Conservation (phyloP, 1,140 invertebrate species). For the Drosophila mojavensis region DNA sequence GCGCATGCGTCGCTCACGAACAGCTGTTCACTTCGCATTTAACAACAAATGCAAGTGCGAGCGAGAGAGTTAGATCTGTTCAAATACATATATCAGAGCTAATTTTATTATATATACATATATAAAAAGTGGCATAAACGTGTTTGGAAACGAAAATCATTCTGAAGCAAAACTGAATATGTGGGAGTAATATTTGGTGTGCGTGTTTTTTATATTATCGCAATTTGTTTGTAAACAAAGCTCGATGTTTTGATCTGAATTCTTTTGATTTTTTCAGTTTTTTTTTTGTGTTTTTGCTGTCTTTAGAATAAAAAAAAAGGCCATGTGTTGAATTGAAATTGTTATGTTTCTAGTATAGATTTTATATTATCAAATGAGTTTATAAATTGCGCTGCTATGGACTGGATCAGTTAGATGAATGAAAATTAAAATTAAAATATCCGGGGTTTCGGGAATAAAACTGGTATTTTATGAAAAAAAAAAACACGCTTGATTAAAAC, state of each 20-base stretch:
- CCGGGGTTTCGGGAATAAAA: too few relatives aligned
- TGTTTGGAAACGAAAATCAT: conserved; percentile 10
- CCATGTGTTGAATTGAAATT: too few relatives aligned
- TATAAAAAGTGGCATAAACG: conserved; percentile 27
- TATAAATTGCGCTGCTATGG: too few relatives aligned
- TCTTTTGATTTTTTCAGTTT: conserved; percentile 11
- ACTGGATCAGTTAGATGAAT: too few relatives aligned
- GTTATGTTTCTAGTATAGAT: too few relatives aligned
- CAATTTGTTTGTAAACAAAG: conserved; percentile 47
- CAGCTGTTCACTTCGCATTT: conserved; percentile 51
- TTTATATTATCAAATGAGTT: too few relatives aligned
- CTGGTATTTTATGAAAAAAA: too few relatives aligned
- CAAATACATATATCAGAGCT: not conserved
- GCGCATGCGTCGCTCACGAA: conserved; percentile 52
- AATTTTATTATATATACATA: conserved; percentile 21
- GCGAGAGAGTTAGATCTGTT: conserved; percentile 20
- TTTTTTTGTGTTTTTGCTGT: not conserved
- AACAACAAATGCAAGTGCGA: conserved; percentile 68
- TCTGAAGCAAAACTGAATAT: conserved; percentile 12
- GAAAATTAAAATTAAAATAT: too few relatives aligned
- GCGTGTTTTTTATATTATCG: conserved; percentile 31
- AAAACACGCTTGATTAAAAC: too few relatives aligned
- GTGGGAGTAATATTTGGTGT: not conserved
- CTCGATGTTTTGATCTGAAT: conserved; percentile 5
- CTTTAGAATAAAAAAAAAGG: too few relatives aligned